Base-by-base conservation (phyloP, 2,113 vertebrate species). In the Corythornis cristatus region DNA sequence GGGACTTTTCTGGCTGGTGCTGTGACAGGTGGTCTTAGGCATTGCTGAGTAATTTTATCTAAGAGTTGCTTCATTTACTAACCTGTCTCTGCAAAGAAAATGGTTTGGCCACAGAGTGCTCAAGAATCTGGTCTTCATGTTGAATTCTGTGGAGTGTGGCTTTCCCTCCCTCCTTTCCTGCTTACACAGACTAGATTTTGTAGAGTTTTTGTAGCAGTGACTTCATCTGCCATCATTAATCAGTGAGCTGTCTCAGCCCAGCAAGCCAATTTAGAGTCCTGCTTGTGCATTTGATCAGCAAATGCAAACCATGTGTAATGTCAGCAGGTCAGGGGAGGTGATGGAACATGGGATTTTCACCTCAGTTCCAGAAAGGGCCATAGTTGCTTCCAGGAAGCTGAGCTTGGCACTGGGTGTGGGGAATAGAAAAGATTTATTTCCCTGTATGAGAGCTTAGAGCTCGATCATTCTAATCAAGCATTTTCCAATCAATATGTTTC, bases 351-450 rank as follows among this genome's bases (percentile, higher is more conserved):
- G 87, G 96, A 80, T 90, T 95, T 96, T 94, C 90, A 88, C 95
- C 88, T 96, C 96, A 86, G 93, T 98, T 98, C 97, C 98, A 97
- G 97, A 97, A 98, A 97, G 93, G 93, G 86, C 95, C 64, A 67
- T 87, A 80, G 79, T 81, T 89, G 95, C 97, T 98, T 98, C 97
- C 97, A 97, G 97, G 98, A 98, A 98, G 97, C 97, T 33, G 75
- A 83, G 73, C 95, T 97, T 97, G 97, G 97, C 97, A 95, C 46
- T 16, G 66, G 75, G n/a, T 96, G 31, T 65, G 85, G 93, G 92
- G 93, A 94, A 79, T 86, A 85, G 91, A 89, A 93, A 95, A 97
- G 98, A 98, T 98, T 97, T 98, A 98, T 98, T 97, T 97, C 92
- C 89, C 93, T 82, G n/a, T 95, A 73, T 77, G 91, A 95, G 65